Evolutionary conservation across 1,140 invertebrate species (phyloP).

Genomic region (Drosophila pruinosa): DNA sequence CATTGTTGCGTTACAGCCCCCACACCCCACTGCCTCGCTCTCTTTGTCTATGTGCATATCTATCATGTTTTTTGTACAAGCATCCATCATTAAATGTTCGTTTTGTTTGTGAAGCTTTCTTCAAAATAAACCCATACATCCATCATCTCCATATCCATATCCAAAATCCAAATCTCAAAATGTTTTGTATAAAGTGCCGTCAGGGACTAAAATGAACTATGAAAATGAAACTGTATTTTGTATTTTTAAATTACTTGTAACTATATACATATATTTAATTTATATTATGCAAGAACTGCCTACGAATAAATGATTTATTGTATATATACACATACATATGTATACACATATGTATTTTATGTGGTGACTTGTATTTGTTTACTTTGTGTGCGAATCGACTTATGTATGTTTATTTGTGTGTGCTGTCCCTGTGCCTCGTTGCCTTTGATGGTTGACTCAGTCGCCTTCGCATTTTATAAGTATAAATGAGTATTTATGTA

Average conservation of each 20-base stretch:
- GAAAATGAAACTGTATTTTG: conserved; percentile 77
- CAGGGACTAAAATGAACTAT: conserved; percentile 61
- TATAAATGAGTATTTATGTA: background rate
- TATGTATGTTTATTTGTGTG: background rate
- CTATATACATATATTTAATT: conserved; percentile 79
- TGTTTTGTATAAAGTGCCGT: conserved; percentile 66
- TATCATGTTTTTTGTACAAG: background rate
- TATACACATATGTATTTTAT: conserved; percentile 33
- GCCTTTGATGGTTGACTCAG: conserved; percentile 9
- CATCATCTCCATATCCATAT: background rate
- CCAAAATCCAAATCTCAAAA: conserved; percentile 31
- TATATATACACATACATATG: conserved; percentile 44
- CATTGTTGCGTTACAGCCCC: conserved; percentile 10
- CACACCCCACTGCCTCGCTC: background rate
- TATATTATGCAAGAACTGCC: conserved; percentile 81
- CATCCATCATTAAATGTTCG: background rate
- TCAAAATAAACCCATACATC: background rate
- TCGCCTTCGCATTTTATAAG: conserved; percentile 26
- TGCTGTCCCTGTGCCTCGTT: background rate
- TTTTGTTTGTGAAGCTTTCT: conserved; percentile 5
- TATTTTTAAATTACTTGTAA: conserved; percentile 81
- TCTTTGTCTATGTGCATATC: background rate
- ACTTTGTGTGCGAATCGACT: conserved; percentile 6
- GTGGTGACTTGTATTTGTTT: conserved; percentile 35
- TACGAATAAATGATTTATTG: conserved; percentile 80